Evolutionary conservation across 2,888 invertebrate species (phyloP).

Genomic region (Odontomyia ornata): DNA sequence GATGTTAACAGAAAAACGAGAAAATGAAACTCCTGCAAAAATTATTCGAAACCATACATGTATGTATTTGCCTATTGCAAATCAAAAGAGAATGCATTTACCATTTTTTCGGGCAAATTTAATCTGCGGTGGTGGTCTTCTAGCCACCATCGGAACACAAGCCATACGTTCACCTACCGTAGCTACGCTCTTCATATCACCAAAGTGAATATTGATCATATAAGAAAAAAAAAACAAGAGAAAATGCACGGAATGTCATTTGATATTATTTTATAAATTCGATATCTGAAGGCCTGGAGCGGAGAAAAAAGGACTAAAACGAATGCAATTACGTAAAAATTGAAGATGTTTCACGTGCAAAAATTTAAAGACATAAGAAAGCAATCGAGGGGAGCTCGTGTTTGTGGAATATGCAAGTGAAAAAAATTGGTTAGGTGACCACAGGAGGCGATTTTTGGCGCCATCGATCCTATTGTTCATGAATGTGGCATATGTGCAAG

Average conservation of each 20-base stretch:
- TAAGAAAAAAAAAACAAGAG: background rate
- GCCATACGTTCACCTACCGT: background rate
- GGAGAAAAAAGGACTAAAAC: background rate
- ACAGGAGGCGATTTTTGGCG: slow-evolving; percentile 35
- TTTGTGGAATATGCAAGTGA: background rate
- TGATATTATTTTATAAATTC: slow-evolving; percentile 42
- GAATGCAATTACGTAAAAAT: background rate
- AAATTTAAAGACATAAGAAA: background rate
- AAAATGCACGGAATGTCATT: slow-evolving; percentile 20
- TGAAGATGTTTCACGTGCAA: background rate
- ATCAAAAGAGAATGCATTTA: slow-evolving; percentile 28
- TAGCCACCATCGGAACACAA: slow-evolving; percentile 12
- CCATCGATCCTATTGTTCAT: background rate
- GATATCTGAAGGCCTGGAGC: slow-evolving; percentile 16
- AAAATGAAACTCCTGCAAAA: background rate
- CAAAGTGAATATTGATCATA: background rate
- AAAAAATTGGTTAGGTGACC: slow-evolving; percentile 11
- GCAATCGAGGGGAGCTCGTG: background rate
- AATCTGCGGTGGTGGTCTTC: slow-evolving; percentile 27
- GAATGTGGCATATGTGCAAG: no score
- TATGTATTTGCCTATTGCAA: slow-evolving; percentile 36
- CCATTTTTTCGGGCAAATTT: slow-evolving; percentile 2
- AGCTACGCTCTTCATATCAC: background rate
- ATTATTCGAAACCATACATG: slow-evolving; percentile 40
- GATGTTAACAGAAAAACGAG: slow-evolving; percentile 11